Conservation (phyloP, 1,140 invertebrate species). For the Pinna nobilis region DNA sequence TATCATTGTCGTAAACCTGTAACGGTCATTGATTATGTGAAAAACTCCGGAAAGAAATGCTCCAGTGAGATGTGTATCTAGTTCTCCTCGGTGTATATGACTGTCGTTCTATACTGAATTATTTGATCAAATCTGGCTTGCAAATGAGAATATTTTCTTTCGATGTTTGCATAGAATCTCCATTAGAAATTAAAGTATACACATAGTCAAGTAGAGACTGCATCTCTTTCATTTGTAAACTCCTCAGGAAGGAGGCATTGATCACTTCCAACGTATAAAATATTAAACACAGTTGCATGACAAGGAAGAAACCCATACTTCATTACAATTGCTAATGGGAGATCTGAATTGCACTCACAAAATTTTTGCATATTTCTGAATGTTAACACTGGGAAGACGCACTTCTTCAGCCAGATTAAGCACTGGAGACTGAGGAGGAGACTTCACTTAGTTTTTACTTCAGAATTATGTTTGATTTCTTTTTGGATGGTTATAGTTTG, state of each 20-base stretch:
- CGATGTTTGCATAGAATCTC: conserved; percentile 16
- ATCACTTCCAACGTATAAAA: conserved; percentile 12
- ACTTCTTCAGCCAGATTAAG: conserved; percentile 1
- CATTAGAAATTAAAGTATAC: conserved; percentile 21
- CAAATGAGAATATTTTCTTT: conserved; percentile 18
- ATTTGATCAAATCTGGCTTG: conserved; percentile 26
- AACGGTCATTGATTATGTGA: background rate
- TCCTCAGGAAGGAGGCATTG: conserved; percentile 14
- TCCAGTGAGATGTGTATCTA: too few species aligned
- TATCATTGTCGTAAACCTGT: background rate
- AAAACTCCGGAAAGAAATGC: background rate
- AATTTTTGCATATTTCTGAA: conserved; percentile 22
- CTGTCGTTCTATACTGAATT: conserved; percentile 7
- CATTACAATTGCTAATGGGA: conserved; percentile 24
- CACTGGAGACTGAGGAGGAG: background rate
- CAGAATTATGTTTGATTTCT: background rate
- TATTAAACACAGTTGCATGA: conserved; percentile 23
- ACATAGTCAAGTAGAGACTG: background rate
- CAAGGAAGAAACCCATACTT: conserved; percentile 2
- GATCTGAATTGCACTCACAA: conserved; percentile 26
- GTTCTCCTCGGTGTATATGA: too few species aligned
- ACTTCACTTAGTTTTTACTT: background rate
- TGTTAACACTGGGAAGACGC: conserved; percentile 21
- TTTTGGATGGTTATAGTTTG: background rate
- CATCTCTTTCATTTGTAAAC: conserved; percentile 9